phyloP scores from a whole-genome alignment of 30 jellyfish, hydroid and myxozoan genomes.

The Hydractinia echinata region DNA sequence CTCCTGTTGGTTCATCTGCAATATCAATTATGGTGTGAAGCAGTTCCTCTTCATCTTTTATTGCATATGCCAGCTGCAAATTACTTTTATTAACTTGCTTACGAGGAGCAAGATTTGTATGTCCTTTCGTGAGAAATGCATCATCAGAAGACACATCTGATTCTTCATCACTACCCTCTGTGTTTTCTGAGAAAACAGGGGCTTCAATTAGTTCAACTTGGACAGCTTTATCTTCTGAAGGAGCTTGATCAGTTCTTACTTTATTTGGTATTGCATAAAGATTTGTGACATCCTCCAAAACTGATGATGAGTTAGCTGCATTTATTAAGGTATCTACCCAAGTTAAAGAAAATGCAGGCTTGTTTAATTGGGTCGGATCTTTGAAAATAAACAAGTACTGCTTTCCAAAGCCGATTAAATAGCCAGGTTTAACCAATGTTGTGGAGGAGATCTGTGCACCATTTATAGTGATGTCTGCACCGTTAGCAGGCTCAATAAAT shows the following conservation, averaged over 20 bases:
- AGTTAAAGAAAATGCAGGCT: constrained; percentile 29
- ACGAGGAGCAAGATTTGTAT: constrained; percentile 31
- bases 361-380: constrained; percentile 69
- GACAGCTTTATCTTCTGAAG: neutral
- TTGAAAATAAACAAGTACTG: constrained; percentile 68
- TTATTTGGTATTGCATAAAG: constrained; percentile 8
- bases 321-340: constrained; percentile 47
- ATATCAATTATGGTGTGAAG: constrained; percentile 53
- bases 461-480: constrained; percentile 52
- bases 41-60: constrained; percentile 70
- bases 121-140: constrained; percentile 1
- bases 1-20: constrained; percentile 39
- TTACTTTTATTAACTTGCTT: constrained; percentile 46
- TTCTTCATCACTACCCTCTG: constrained; percentile 14
- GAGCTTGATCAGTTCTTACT: neutral
- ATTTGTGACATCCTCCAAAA: neutral
- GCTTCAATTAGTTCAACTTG: constrained; percentile 17
- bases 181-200: neutral
- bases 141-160: constrained; percentile 32
- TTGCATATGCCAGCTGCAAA: constrained; percentile 36
- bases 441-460: constrained; percentile 48
- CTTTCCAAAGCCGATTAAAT: constrained; percentile 59
- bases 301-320: constrained; percentile 17
- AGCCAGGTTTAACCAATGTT: constrained; percentile 79
- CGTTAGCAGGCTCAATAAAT: constrained; percentile 65